Conservation (phyloP, 2,797 vertebrate species). For the Mus spretus region DNA sequence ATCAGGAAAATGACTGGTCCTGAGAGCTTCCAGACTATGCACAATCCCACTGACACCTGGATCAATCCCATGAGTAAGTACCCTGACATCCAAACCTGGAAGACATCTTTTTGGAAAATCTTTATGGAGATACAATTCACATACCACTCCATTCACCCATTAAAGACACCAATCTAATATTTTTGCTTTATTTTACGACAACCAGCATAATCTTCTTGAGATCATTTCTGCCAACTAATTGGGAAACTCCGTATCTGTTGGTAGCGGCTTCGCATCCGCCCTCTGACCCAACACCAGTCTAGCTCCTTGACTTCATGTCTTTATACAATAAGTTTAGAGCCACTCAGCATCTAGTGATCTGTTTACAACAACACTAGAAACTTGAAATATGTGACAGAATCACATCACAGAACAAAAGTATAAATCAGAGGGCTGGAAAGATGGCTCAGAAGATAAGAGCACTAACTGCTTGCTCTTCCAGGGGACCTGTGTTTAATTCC, state of each 20-base stretch:
- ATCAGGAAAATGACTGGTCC: rapidly evolving
- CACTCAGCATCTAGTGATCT: neutral
- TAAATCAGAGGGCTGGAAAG: neutral
- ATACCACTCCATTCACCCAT: neutral
- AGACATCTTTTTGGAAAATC: neutral
- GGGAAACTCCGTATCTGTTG: neutral
- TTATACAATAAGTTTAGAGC: neutral
- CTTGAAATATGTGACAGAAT: neutral
- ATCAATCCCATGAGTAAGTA: neutral
- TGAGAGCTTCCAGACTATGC: neutral
- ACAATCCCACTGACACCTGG: rapidly evolving
- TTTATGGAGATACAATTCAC: neutral
- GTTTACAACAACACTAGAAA: neutral
- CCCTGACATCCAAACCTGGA: neutral
- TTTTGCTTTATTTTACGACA: neutral
- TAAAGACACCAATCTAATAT: neutral
- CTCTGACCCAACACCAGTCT: no score
- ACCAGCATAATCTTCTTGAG: neutral
- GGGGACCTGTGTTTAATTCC: neutral
- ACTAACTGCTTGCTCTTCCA: neutral
- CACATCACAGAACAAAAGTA: neutral
- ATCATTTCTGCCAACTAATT: neutral
- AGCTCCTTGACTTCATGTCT: neutral
- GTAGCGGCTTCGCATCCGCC: no score
- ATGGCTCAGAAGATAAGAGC: neutral